phyloP scores from a whole-genome alignment of 2,888 invertebrate genomes.

The Eugnorisma glareosa region DNA sequence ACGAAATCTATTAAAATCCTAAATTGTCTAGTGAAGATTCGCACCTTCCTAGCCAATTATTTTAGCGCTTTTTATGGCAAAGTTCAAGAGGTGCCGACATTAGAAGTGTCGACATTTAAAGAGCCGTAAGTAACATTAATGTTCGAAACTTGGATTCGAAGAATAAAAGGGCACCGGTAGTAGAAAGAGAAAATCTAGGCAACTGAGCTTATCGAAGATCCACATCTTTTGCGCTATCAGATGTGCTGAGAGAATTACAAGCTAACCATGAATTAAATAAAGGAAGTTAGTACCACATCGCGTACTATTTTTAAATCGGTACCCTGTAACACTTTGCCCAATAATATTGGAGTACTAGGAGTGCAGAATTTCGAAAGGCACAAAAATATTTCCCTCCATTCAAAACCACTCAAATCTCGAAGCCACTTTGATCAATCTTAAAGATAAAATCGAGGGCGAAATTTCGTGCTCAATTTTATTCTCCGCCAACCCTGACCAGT shows the following conservation, averaged over 20 bases:
- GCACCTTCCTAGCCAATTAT: slow-evolving; percentile 49
- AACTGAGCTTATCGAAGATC: slow-evolving; percentile 22
- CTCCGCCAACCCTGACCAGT: slow-evolving; percentile 52
- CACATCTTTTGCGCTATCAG: slow-evolving; percentile 25
- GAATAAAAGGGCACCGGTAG: slow-evolving; percentile 44
- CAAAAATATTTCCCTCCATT: slow-evolving; percentile 20
- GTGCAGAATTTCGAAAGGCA: background rate
- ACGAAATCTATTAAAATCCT: slow-evolving; percentile 20
- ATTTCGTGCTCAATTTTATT: slow-evolving; percentile 33
- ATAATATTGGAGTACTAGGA: slow-evolving; percentile 1
- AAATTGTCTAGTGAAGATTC: slow-evolving; percentile 23
- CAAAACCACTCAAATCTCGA: slow-evolving; percentile 30
- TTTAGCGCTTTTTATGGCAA: slow-evolving; percentile 52
- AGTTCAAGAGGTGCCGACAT: slow-evolving; percentile 54
- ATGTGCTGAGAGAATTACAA: slow-evolving; percentile 19
- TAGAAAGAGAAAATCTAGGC: slow-evolving; percentile 45
- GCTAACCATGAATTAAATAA: slow-evolving; percentile 3
- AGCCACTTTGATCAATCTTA: slow-evolving; percentile 35
- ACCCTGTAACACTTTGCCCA: background rate
- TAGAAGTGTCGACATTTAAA: slow-evolving; percentile 50
- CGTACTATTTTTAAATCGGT: background rate
- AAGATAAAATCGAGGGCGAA: slow-evolving; percentile 28
- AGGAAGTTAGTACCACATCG: background rate
- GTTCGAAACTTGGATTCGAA: slow-evolving; percentile 18
- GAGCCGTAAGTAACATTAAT: slow-evolving; percentile 43